phyloP scores from a whole-genome alignment of 1,140 invertebrate species.

The Hycleus phaleratus region DNA sequence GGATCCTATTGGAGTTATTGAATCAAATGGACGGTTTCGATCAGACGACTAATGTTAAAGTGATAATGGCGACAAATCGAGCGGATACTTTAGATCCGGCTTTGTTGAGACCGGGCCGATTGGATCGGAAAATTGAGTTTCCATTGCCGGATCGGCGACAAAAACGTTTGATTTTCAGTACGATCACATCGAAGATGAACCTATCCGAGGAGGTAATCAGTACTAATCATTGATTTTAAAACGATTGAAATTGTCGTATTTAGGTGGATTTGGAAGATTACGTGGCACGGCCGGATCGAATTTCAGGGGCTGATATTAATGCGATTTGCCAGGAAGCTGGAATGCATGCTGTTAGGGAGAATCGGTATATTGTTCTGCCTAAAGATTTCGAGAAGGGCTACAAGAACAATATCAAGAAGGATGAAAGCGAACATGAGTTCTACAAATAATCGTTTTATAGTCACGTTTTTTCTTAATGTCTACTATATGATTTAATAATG shows the following conservation, averaged over 20 bases:
- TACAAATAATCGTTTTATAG: constrained; percentile 77
- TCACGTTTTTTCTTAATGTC: too few species aligned
- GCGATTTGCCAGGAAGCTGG: constrained; percentile 98
- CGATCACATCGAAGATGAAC: constrained; percentile 98
- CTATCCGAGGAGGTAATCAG: constrained; percentile 81
- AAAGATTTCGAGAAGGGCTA: constrained; percentile 99
- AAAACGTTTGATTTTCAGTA: constrained; percentile 96
- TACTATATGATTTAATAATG: too few species aligned
- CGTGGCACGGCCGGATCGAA: constrained; percentile 95
- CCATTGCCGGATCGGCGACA: constrained; percentile 95
- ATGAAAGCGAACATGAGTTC: constrained; percentile 98
- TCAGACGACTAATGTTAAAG: constrained; percentile 99
- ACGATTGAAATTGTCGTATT: constrained; percentile 1
- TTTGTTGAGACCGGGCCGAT: constrained; percentile 87
- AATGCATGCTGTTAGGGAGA: constrained; percentile 96
- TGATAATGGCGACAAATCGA: constrained; percentile 99
- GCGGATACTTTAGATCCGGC: constrained; percentile 98
- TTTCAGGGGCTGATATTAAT: constrained; percentile 98
- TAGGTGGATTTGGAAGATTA: constrained; percentile 96
- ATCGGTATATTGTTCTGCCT: constrained; percentile 94
- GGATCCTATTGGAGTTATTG: constrained; percentile 92
- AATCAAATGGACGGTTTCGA: constrained; percentile 99
- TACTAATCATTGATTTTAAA: neutral
- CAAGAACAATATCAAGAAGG: constrained; percentile 99
- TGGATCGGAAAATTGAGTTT: constrained; percentile 99